Conservation (phyloP, 2,113 vertebrate genomes). For the Pampusana beccarii region DNA sequence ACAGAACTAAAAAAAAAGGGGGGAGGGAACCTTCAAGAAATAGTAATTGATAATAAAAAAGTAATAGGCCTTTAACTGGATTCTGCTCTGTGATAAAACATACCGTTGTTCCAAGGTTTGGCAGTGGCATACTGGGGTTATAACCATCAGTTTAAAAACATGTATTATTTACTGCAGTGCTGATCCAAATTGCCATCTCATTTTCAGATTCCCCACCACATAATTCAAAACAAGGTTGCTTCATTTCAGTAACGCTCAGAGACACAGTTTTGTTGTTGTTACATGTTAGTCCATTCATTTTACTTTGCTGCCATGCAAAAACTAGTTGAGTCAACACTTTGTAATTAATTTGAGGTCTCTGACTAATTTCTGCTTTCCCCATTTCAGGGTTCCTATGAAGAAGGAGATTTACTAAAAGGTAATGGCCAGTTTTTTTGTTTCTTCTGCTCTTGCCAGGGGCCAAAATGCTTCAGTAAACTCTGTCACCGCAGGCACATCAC, state of each 20-base stretch:
- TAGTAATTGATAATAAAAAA: not conserved
- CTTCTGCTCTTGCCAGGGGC: not conserved
- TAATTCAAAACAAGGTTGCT: not conserved
- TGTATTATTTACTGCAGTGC: not conserved
- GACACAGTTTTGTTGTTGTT: not conserved
- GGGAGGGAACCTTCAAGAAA: not conserved
- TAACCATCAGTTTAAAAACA: not conserved
- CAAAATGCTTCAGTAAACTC: not conserved
- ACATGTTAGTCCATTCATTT: not conserved
- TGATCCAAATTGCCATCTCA: not conserved
- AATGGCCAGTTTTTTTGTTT: not conserved
- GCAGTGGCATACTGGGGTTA: not conserved
- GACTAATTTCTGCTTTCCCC: slow-evolving; percentile 17
- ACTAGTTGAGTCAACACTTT: not conserved
- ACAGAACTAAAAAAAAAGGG: not conserved
- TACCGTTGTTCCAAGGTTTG: not conserved
- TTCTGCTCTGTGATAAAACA: not conserved
- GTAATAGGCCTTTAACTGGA: not conserved
- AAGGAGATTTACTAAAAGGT: not conserved
- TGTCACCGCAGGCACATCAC: not conserved
- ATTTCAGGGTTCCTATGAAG: not conserved
- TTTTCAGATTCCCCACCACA: not conserved
- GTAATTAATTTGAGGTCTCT: slow-evolving; percentile 5
- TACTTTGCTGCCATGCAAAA: not conserved
- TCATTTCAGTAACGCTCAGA: not conserved